Percentiles rank a stretch among this genome's conserved stretches.
Evolutionary conservation across 1,140 invertebrate species (phyloP).

Genomic region (Liolophura sinensis): DNA sequence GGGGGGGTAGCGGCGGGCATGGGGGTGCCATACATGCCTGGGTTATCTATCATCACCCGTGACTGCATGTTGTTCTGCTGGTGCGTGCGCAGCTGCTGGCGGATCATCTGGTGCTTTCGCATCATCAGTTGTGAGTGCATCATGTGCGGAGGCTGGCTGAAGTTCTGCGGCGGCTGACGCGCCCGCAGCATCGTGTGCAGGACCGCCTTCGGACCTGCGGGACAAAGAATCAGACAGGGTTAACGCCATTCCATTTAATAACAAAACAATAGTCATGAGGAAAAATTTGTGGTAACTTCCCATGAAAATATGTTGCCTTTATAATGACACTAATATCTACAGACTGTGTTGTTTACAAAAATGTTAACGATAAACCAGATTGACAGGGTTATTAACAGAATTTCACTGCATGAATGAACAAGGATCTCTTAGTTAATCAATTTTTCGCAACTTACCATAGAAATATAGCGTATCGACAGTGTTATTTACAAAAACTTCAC

Average conservation of each 20-base stretch:
- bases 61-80: slow-evolving; percentile 20
- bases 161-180: slow-evolving; percentile 42
- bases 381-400: no score
- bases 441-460: not conserved
- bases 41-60: slow-evolving; percentile 25
- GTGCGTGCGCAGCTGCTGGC: slow-evolving; percentile 21
- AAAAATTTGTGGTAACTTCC: no score
- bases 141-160: slow-evolving; percentile 52
- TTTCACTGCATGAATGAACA: not conserved
- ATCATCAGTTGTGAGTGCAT: slow-evolving; percentile 38
- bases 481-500: not conserved
- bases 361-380: no score
- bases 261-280: no score
- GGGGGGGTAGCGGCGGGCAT: not conserved
- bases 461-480: not conserved
- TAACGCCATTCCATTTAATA: no score
- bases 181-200: slow-evolving; percentile 24
- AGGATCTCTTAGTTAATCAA: not conserved
- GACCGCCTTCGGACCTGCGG: slow-evolving; percentile 4
- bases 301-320: no score
- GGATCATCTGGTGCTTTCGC: slow-evolving; percentile 28
- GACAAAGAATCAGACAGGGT: no score
- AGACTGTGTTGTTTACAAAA: no score
- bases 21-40: slow-evolving; percentile 8
- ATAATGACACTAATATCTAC: no score